Conservation (phyloP, 2,888 invertebrate species). For the Suillia variegata region DNA sequence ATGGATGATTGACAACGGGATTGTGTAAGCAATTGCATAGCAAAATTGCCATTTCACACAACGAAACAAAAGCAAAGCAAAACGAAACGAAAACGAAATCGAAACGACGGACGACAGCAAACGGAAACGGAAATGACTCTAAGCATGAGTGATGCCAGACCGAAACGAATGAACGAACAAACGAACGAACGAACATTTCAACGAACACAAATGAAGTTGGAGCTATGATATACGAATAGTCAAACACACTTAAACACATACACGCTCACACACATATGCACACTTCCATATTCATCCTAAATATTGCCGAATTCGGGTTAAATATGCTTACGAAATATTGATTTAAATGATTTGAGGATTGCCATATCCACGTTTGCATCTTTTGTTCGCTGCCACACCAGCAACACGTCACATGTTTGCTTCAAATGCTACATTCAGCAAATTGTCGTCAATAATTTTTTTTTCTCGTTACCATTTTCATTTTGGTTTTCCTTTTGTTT, state of each 20-base stretch:
- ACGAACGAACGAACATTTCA: too few relatives aligned
- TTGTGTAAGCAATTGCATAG: slow-evolving; percentile 13
- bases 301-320: neutral
- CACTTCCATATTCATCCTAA: neutral
- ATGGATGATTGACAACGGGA: neutral
- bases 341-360: slow-evolving; percentile 52
- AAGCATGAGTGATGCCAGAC: slow-evolving; percentile 21
- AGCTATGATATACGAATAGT: too few relatives aligned
- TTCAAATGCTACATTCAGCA: slow-evolving; percentile 49
- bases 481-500: too few relatives aligned
- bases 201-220: too few relatives aligned
- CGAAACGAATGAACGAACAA: too few relatives aligned
- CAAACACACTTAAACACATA: neutral
- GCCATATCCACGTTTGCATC: slow-evolving; percentile 42
- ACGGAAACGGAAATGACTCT: slow-evolving; percentile 47
- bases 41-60: slow-evolving; percentile 9
- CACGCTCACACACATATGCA: neutral
- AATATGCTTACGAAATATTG: slow-evolving; percentile 50
- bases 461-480: too few relatives aligned
- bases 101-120: neutral
- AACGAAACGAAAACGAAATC: too few relatives aligned
- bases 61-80: neutral
- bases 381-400: slow-evolving; percentile 36
- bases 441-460: slow-evolving; percentile 43
- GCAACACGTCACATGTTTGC: too few relatives aligned